These are phyloP conservation scores for Lampropteryx suffumata DNA, from an alignment of 2,888 invertebrate species.

Conservation along the genomic window DNA sequence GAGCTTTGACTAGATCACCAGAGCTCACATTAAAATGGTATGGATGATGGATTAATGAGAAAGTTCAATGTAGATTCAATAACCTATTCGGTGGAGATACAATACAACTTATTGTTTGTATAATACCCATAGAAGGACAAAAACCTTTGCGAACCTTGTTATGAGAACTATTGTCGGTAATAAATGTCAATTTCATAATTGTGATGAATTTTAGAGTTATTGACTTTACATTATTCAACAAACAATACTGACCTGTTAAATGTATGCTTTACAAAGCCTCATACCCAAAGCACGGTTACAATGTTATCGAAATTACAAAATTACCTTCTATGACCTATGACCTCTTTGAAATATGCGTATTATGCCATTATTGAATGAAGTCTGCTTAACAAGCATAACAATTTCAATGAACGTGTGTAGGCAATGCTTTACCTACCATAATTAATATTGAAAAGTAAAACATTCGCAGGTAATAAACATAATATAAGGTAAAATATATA, in stretches of 20 bases:
- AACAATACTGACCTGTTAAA: constrained; percentile 14
- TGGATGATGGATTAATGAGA: too few species aligned
- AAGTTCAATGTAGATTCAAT: too few species aligned
- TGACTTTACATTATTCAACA: constrained; percentile 23
- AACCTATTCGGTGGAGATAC: too few species aligned
- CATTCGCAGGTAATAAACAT: too few species aligned
- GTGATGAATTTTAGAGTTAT: constrained; percentile 18
- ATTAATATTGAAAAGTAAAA: too few species aligned
- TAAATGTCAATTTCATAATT: constrained; percentile 15
- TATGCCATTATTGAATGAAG: constrained; percentile 52
- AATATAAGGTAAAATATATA: too few species aligned
- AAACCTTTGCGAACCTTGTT: too few species aligned
- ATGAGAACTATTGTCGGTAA: constrained; percentile 8
- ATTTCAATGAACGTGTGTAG: constrained; percentile 34
- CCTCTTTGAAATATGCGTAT: constrained; percentile 45
- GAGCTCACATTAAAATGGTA: too few species aligned
- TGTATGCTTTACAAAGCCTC: constrained; percentile 23
- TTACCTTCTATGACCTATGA: constrained; percentile 36
- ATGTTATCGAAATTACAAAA: constrained; percentile 41
- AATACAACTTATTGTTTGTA: too few species aligned
- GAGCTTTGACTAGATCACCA: too few species aligned
- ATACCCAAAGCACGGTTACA: constrained; percentile 1
- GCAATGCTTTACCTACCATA: constrained; percentile 32
- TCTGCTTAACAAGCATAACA: constrained; percentile 36
- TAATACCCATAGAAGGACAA: too few species aligned